These are phyloP conservation scores for Nematostella vectensis DNA, from an alignment of 92 coral and sea anemone genomes.

Conservation along the genomic window DNA sequence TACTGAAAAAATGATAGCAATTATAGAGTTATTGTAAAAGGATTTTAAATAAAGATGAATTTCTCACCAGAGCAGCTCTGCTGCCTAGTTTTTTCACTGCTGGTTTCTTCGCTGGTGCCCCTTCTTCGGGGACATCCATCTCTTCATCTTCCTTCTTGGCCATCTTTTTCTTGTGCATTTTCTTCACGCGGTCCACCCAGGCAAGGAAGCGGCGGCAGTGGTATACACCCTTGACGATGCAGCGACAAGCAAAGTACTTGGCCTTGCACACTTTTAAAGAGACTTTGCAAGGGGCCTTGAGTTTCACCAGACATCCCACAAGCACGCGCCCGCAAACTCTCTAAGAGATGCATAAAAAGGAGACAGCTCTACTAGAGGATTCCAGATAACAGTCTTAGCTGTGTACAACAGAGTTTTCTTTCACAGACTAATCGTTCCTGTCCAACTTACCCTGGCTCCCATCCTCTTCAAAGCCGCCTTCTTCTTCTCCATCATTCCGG, in stretches of 20 bases:
- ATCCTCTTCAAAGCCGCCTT: neutral
- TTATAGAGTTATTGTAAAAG: too few relatives aligned
- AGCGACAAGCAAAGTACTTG: constrained; percentile 15
- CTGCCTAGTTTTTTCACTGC: neutral
- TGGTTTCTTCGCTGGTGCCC: neutral
- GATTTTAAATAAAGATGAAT: too few relatives aligned
- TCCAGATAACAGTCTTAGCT: too few relatives aligned
- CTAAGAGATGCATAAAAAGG: constrained; percentile 1
- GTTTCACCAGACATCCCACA: constrained; percentile 7
- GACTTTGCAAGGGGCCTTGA: constrained; percentile 12
- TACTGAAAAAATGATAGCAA: too few relatives aligned
- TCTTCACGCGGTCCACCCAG: constrained; percentile 4
- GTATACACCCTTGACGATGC: constrained; percentile 8
- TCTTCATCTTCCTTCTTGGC: constrained; percentile 8
- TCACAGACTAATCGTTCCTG: too few relatives aligned
- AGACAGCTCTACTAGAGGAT: too few relatives aligned
- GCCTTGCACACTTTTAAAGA: constrained; percentile 10
- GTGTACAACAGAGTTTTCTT: too few relatives aligned
- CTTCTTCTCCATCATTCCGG: neutral
- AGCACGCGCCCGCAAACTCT: constrained; percentile 20
- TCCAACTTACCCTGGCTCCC: constrained; percentile 5
- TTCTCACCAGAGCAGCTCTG: neutral
- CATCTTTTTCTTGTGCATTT: constrained; percentile 3
- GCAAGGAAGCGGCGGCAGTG: constrained; percentile 9
- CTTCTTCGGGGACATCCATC: neutral